These are phyloP conservation scores for Patella caerulea DNA, from an alignment of 2,888 invertebrate species.

Conservation along the genomic window DNA sequence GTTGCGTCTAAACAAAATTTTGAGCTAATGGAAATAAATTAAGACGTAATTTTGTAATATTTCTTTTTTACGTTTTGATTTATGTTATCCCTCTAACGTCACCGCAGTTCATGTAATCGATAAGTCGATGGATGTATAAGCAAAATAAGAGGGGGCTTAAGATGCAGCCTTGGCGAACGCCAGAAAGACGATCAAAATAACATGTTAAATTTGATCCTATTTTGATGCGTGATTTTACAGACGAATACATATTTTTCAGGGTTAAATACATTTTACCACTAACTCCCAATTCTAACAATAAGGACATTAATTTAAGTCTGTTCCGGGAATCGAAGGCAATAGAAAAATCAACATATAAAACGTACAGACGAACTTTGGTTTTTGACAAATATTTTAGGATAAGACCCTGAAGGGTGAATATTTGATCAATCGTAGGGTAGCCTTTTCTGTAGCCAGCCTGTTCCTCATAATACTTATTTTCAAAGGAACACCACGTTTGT, in stretches of 20 bases:
- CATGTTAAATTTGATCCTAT: background rate
- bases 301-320: background rate
- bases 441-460: background rate
- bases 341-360: background rate
- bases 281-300: background rate
- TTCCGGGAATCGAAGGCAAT: background rate
- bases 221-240: background rate
- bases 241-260: background rate
- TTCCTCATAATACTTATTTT: background rate
- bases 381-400: background rate
- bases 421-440: background rate
- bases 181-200: background rate
- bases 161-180: background rate
- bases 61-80: too few relatives aligned
- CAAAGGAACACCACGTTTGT: conserved; percentile 1
- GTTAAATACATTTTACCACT: background rate
- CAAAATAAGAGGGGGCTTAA: too few relatives aligned
- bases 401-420: background rate
- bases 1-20: too few relatives aligned
- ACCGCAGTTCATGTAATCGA: too few relatives aligned
- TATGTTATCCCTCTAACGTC: too few relatives aligned
- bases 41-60: too few relatives aligned
- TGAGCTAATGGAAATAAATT: too few relatives aligned
- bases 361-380: background rate
- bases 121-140: too few relatives aligned